Base-by-base conservation (phyloP, 2,888 invertebrate species). In the Lasioglossum zephyrum region DNA sequence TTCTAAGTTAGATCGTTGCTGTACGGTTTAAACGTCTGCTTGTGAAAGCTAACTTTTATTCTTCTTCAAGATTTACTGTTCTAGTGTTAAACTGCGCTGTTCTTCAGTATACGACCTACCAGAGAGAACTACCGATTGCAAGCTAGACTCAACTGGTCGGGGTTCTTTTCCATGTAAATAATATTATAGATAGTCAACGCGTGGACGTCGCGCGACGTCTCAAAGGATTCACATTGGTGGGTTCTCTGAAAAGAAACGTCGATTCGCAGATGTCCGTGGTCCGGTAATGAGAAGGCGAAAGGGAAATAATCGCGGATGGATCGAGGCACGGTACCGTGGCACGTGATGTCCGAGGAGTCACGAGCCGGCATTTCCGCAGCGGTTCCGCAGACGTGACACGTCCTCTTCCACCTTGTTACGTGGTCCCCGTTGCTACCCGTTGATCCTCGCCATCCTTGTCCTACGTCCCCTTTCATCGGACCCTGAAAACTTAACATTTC, bases 301-400 rank as follows among this genome's bases (percentile, higher is more conserved):
- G 89, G 89, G 80, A 89, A 90, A 89, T 89, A 89, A 91, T 91
- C 86, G 88, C 73, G 82, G 75, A 81, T 81, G 79, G 72, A 78
- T 60, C 79, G 82, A 84, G 79, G 79, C 81, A 87, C 87, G 87
- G 90, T 90, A 88, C 78, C 88, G 87, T 82, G 88, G 91, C 91
- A 88, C 91, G 90, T 90, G 90, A 89, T 49, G 88, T 73, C 84
- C 91, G 82, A 49, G 85, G 83, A 90, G 93, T 93, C 93, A 93
- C 93, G 92, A 92, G 92, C 89, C 75, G 81, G 88, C 93, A 93
- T 92, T 93, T 93, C 93, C 93, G 92, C 91, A 92, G 91, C 90
- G 93, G 91, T 92, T 92, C 92, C 91, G 92, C 93, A 92, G 93
- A 94, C 94, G 94, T 94, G 94, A 93, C 94, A 88, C 86, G 89